Conservation (phyloP, 2,888 invertebrate genomes). For the Sussaba pulchella region DNA sequence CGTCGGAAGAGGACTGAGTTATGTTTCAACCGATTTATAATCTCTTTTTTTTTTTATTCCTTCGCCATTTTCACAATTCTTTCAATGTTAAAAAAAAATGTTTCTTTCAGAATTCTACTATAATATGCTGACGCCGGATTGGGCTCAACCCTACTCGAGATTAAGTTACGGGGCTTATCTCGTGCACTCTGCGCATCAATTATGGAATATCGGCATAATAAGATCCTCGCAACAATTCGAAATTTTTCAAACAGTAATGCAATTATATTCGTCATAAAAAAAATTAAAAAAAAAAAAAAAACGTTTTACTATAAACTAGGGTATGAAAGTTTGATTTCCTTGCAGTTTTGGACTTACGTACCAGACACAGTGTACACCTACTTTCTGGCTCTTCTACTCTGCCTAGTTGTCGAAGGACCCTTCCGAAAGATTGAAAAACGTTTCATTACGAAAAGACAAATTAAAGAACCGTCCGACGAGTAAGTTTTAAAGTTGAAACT, state of each 20-base stretch:
- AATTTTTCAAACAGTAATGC: conserved; percentile 70
- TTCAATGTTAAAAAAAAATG: not conserved
- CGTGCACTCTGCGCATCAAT: conserved; percentile 73
- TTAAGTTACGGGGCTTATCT: conserved; percentile 76
- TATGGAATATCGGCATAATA: conserved; percentile 71
- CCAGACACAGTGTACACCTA: conserved; percentile 73
- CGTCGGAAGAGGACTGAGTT: conserved; percentile 77
- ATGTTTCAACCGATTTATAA: not conserved
- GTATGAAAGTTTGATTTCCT: conserved; percentile 30
- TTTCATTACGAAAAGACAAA: conserved; percentile 68
- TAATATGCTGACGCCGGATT: conserved; percentile 73
- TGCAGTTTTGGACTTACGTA: conserved; percentile 73
- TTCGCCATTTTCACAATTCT: not conserved
- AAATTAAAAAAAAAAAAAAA: not conserved
- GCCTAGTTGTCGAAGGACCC: conserved; percentile 75
- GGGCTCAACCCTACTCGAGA: conserved; percentile 77
- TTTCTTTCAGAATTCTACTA: conserved; percentile 73
- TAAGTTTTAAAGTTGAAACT: not conserved
- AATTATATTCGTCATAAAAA: conserved; percentile 29
- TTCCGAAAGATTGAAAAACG: conserved; percentile 75
- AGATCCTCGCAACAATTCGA: conserved; percentile 72
- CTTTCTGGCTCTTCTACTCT: conserved; percentile 70
- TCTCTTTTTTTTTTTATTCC: not conserved
- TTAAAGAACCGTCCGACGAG: conserved; percentile 15
- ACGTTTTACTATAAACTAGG: not conserved